Evolutionary conservation across 2,888 invertebrate genomes (phyloP), one percentile per base, ranked within the genome.

Genomic region (Cerastis rubricosa): DNA sequence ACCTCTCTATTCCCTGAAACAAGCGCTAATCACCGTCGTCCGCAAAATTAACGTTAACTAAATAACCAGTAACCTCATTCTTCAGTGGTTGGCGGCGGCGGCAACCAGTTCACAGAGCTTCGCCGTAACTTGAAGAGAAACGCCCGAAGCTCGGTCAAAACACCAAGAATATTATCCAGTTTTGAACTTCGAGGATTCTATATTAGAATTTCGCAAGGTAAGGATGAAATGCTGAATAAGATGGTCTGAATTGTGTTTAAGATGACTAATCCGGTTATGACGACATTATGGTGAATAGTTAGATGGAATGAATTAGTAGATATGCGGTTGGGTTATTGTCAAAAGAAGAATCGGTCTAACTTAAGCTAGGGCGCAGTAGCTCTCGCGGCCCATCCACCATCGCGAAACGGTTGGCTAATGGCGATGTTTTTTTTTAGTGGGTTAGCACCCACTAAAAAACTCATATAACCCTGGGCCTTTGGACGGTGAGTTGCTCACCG

Each of bases 61-160:
- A 83, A 75, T 78, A 71, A 78, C 64, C 45, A 40, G 22, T 64
- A 85, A 84, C 22, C 59, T 86, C 40, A 73, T 83, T 78, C 6
- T 19, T 17, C 88, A 97, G 97, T 98, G 72, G 96, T 98, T 43
- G 98, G 98, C 17, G 98, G 98, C 14, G 98, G 98, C 8, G 96
- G 95, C n/a, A 98, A 98, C 91, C 97, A 97, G 71, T 98, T 98
- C 89, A 97, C 97, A 4, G 97, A 98, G 87, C 97, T 98, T 49
- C 96, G 98, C 17, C 94, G 97, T 47, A 97, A 95, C 88, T 96
- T 97, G 89, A 97, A 97, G 87, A 93, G 96, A 61, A 95, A 97
- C 45, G 97, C 98, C 0, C 97, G 97, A 75, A 95, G 96, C 22
- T 97, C 97, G 0, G 95, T 95, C 57, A 95, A 96, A 86, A 97